Base-by-base conservation (phyloP, 1,140 invertebrate genomes). In the Brachionus asplanchnoidis region DNA sequence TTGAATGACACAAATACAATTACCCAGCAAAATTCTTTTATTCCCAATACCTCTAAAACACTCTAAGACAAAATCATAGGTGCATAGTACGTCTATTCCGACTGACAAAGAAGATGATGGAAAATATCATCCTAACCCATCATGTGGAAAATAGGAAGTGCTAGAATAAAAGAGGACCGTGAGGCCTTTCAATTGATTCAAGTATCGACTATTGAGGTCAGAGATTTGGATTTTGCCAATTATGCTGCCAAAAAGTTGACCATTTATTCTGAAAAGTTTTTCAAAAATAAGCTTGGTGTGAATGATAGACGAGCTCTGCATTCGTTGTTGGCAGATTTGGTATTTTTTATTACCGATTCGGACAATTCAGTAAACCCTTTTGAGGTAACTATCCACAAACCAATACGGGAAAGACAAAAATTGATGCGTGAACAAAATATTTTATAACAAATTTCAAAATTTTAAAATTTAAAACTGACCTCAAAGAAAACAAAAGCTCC, bases 201-300 rank as follows among this genome's bases (percentile, higher is more conserved):
- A 8, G 90, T 90, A 11, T 88, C 89, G 11, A 87, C 88, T 14
- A 87, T 87, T 80, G 90, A 90, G 86, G 97, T 99, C 4, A 92
- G 98, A 73, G 97, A 99, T 91, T 91, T 99, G 84, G 98, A 99
- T 91, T 99, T 99, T 91, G 98, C 97, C 1, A 99, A 99, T 91
- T 98, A 99, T 91, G 97, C 97, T 1, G 98, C 96, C 12, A 70
- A 75, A 84, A 66, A 32, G 42, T n/a, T 84, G 11, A 32, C 12
- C n/a, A 32, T 53, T 8, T 73, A 73, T 77, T 56, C 42, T 3
- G 3, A 73, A 7, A 73, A 28, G 66, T 32, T 82, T 3, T 9
- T 82, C 14, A 79, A 66, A 1, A n/a, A 14, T 82, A 26, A 53
- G 11, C 17, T 83, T 17, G 65, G 7, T 66, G 6, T 50, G 5